A percentile compares a stretch with the other conserved stretches of the same genome.
These are phyloP conservation scores for Spinus olivaceus DNA, from an alignment of 2,797 vertebrate species.

Conservation along the genomic window DNA sequence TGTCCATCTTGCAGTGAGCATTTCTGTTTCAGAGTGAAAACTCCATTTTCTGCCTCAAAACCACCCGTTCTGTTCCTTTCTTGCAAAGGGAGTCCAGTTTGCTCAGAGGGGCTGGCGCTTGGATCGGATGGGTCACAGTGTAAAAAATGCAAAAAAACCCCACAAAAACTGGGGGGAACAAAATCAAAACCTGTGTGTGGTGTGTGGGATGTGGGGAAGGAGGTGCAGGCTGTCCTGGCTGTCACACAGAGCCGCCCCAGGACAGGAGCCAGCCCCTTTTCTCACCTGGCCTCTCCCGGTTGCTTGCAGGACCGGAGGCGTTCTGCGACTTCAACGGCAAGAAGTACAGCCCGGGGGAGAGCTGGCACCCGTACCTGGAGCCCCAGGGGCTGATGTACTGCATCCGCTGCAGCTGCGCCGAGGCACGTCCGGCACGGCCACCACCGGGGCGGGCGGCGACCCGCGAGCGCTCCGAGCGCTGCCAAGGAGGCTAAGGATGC, in stretches of 20 bases:
- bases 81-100: background rate
- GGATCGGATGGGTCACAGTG: background rate
- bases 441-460: too few relatives aligned
- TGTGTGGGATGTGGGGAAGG: background rate
- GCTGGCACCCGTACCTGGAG: conserved; percentile 95
- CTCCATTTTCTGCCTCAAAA: background rate
- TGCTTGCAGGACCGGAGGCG: conserved; percentile 76
- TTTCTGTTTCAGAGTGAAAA: background rate
- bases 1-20: background rate
- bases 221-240: background rate
- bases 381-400: conserved; percentile 92
- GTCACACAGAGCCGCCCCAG: background rate
- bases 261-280: background rate
- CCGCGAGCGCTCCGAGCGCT: background rate
- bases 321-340: conserved; percentile 91
- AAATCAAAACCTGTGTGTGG: background rate
- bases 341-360: conserved; percentile 87
- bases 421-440: background rate
- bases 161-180: fast-evolving
- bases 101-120: background rate
- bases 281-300: background rate
- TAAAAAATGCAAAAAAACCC: too few relatives aligned
- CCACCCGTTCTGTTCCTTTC: background rate
- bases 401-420: conserved; percentile 88
- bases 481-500: background rate